Evolutionary conservation across 1,140 invertebrate genomes (phyloP), one percentile per base, ranked within the genome.

Genomic region (Phocides pigmalion): DNA sequence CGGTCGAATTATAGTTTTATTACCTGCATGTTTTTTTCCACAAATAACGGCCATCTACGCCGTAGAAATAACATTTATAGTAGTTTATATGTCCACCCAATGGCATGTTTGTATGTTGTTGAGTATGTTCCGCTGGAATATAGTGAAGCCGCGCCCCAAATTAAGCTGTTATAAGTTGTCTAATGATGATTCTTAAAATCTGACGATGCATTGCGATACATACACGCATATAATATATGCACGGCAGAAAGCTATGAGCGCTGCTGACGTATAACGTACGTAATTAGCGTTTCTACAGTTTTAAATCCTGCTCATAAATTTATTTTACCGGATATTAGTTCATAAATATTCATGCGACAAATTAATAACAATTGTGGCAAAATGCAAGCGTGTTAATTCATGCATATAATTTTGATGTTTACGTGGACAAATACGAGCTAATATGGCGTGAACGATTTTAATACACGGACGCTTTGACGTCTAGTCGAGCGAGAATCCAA

Each of bases 271-370:
- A 28, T 50, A 50, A 50, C 35, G 16, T n/a, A 51, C 28, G 28
- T 32, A 51, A 51, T 51, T 51, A 35, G 17, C 49, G 3, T 17
- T 17, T 35, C 49, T 35, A 32, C 25, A 51, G 49, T 51, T 51
- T 22, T 35, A 2, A 51, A 17, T 17, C 50, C 28, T 9, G 12
- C 17, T 22, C 50, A 39, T 54, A 54, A 54, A 54, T 54, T 17
- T 54, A 54, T 39, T 37, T 16, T 5, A 41, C 11, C 15, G n/a
- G 32, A 54, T 54, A 51, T 51, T 35, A 32, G 22, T 19, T 35
- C 49, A 11, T 54, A 20, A 54, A 54, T 54, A 54, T 54, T 54
- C 50, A 39, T 39, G 50, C 50, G 32, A 20, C 17, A 37, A 54
- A 54, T 54, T 54, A 39, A 39, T 54, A 54, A 54, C 35, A 14